Percentiles rank a stretch among this genome's conserved stretches.
phyloP scores from a whole-genome alignment of 2,113 vertebrate genomes.

The Cisticola juncidis region DNA sequence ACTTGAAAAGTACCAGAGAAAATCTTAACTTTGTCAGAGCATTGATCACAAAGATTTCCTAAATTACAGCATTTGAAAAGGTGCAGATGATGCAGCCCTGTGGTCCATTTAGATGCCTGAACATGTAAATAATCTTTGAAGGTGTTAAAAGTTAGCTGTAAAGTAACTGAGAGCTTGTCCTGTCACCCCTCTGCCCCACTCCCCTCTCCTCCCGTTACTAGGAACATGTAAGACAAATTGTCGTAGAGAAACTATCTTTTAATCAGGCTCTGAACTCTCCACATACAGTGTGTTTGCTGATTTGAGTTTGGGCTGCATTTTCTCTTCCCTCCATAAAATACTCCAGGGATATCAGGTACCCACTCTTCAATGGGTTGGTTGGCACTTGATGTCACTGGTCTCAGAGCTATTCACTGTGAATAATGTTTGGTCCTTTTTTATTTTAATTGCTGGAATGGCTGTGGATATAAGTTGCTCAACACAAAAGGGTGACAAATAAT shows the following conservation, averaged over 20 bases:
- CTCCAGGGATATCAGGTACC: slow-evolving; percentile 75
- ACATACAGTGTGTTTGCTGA: slow-evolving; percentile 49
- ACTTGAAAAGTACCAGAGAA: not conserved
- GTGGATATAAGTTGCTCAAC: slow-evolving; percentile 81
- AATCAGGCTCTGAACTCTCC: slow-evolving; percentile 41
- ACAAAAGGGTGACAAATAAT: slow-evolving; percentile 86
- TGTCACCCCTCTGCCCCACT: not conserved
- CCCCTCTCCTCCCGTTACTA: not conserved
- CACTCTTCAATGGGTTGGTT: slow-evolving; percentile 67
- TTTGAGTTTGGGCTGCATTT: slow-evolving; percentile 43
- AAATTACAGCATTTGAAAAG: not conserved
- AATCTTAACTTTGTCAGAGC: not conserved
- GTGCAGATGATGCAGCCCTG: not conserved
- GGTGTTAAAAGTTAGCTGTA: not conserved
- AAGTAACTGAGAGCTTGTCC: not conserved
- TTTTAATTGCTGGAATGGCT: slow-evolving; percentile 83
- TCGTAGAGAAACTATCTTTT: slow-evolving; percentile 52
- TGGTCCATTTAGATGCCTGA: not conserved
- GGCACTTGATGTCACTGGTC: slow-evolving; percentile 74
- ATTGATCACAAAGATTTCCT: not conserved
- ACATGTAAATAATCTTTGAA: slow-evolving; percentile 5
- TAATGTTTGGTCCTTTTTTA: slow-evolving; percentile 77
- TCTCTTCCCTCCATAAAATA: slow-evolving; percentile 51
- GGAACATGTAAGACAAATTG: not conserved
- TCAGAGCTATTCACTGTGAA: slow-evolving; percentile 72